Base-by-base conservation (phyloP, 2,797 vertebrate species). In the Manis javanica region DNA sequence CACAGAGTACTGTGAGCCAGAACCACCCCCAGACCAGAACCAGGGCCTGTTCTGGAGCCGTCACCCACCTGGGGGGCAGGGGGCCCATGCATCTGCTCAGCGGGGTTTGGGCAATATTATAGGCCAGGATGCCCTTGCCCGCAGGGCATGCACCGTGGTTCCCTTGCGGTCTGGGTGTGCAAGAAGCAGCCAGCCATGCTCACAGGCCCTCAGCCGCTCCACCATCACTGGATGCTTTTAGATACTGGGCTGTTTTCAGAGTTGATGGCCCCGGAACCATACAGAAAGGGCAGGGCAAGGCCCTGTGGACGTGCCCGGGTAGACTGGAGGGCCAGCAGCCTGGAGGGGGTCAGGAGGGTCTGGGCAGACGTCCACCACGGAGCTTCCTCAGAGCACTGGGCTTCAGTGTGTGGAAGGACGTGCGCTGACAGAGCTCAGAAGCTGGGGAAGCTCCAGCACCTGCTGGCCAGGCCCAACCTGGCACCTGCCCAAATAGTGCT, bases 241-340 rank as follows among this genome's bases (percentile, higher is more conserved):
- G 42, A 46, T 46, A 46, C 9, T 46, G 37, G 37, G 68, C 26
- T 29, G 1, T 39, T 51, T 49, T 14, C 21, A 24, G 59, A 8
- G 14, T 16, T 11, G 4, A 12, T 1, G 13, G 42, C 18, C 0
- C n/a, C 2, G 4, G 19, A 26, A 69, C 53, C 53, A 39, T 14
- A n/a, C 15, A 7, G 3, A 6, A 12, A 18, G 23, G 18, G 10
- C 19, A 63, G 18, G 29, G 53, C 2, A 63, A 14, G 29, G 53
- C 2, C 5, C 55, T 9, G 2, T 13, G 39, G 77, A 46, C 4
- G 0, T 1, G 3, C 37, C 16, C 13, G 29, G 51, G 42, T 19
- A 61, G 59, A 16, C 23, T 1, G 1, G 5, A 42, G 29, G 29
- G 19, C 26, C 2, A 0, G 8, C 5, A 5, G 4, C 10, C 13